Base-by-base conservation (phyloP, 2,797 vertebrate species). In the Rhinophrynus dorsalis region DNA sequence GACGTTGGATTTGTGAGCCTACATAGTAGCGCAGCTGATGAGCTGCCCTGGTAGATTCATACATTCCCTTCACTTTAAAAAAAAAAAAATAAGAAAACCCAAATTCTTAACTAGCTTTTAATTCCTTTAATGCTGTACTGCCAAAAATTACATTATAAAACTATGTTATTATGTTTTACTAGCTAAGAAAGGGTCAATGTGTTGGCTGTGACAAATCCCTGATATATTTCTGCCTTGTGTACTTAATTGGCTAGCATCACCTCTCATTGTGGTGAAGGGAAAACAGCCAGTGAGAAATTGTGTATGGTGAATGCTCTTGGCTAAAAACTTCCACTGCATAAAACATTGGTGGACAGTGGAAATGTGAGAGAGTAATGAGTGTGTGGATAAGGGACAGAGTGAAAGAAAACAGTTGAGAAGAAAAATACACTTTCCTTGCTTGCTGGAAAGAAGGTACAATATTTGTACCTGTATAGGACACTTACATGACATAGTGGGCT, bases 241-340 rank as follows among this genome's bases (percentile, higher is more conserved):
- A 40, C 17, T 44, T 60, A 29, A 66, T 66, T 66, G 69, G 61
- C 69, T 20, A 63, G 61, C 26, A 58, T 44, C 45, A 59, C 61
- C 56, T 52, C 61, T 72, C 54, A 59, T 65, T 59, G 69, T 66
- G 61, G 69, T 65, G 54, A 66, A 65, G 68, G 55, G 68, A 55
- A 72, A 56, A 55, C 45, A 35, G 69, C 54, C 61, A 72, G 69
- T 23, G 69, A 54, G 57, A 52, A 69, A 61, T 12, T 47, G 24
- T 48, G 57, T 61, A 44, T 50, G 47, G 47, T 69, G 37, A 69
- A 69, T 69, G 52, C 29, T 54, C 55, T 54, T 62, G 67, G 67
- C 67, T 61, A 20, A n/a, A 15, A 37, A 11, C 8, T 40, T 5
- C 6, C 13, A 44, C 21, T 27, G 40, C n/a, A 44, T 6, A 29